phyloP scores from a whole-genome alignment of 1,140 invertebrate genomes.

The Drosophila subobscura region DNA sequence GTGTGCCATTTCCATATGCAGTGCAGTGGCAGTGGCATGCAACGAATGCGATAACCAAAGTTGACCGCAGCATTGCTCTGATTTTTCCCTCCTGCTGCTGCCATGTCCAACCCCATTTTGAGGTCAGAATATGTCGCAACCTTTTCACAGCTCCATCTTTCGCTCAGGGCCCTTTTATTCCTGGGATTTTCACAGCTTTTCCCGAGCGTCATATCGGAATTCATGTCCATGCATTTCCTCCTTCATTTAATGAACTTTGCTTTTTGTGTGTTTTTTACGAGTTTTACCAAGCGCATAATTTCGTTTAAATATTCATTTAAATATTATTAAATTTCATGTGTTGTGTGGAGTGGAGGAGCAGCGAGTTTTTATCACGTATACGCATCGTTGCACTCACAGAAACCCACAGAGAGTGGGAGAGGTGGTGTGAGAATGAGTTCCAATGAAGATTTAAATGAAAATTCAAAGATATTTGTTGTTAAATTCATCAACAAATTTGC shows the following conservation, averaged over 20 bases:
- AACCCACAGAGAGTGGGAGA: too few species aligned
- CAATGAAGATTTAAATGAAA: too few species aligned
- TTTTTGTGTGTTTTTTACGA: slow-evolving; percentile 4
- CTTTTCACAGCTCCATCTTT: slow-evolving; percentile 11
- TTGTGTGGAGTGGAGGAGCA: too few species aligned
- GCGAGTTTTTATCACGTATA: slow-evolving; percentile 22
- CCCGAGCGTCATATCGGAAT: background rate
- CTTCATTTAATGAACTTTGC: slow-evolving; percentile 40
- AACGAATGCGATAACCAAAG: slow-evolving; percentile 29
- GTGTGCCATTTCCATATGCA: too few species aligned
- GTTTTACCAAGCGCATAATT: slow-evolving; percentile 18
- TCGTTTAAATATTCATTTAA: slow-evolving; percentile 29
- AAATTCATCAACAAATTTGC: too few species aligned
- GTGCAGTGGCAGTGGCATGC: too few species aligned
- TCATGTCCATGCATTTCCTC: slow-evolving; percentile 11
- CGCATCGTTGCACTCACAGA: slow-evolving; percentile 21
- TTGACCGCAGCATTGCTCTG: slow-evolving; percentile 36
- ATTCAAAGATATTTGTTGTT: too few species aligned
- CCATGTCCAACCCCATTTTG: slow-evolving; percentile 13
- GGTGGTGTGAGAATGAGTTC: too few species aligned
- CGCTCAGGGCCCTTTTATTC: background rate
- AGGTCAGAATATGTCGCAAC: slow-evolving; percentile 33
- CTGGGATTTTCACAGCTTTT: too few species aligned
- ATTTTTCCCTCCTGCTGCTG: background rate
- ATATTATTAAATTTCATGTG: background rate